Conservation (phyloP, 1,140 invertebrate genomes). For the Pogonomyrmex barbatus region DNA sequence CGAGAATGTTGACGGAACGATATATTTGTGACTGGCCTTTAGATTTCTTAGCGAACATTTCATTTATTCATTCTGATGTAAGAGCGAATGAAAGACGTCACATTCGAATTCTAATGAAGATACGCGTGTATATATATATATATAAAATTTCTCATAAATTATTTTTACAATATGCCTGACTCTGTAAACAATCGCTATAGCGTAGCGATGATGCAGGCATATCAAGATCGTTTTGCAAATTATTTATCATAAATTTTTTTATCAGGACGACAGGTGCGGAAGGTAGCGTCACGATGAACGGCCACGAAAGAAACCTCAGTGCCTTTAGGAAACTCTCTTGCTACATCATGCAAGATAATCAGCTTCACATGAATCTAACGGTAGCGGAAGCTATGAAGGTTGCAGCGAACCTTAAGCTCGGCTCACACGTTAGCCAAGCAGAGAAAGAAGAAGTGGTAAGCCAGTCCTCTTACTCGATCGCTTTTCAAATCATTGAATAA, state of each 20-base stretch:
- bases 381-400: conserved; percentile 98
- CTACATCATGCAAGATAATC: conserved; percentile 99
- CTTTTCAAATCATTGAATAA: neutral
- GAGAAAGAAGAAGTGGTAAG: conserved; percentile 95
- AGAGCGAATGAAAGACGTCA: neutral
- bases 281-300: conserved; percentile 94
- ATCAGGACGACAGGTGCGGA: conserved; percentile 91
- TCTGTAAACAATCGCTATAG: neutral
- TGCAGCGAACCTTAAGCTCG: conserved; percentile 95
- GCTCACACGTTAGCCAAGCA: conserved; percentile 88
- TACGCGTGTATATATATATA: neutral
- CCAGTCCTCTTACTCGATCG: conserved; percentile 43
- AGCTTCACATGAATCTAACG: conserved; percentile 96
- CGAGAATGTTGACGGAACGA: neutral
- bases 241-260: conserved; percentile 62
- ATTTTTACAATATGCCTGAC: neutral
- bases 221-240: neutral
- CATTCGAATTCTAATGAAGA: neutral
- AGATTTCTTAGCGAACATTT: neutral
- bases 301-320: conserved; percentile 94
- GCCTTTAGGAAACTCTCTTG: conserved; percentile 97
- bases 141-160: neutral
- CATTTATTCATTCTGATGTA: neutral
- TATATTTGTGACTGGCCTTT: neutral
- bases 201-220: no score